phyloP scores from a whole-genome alignment of 2,888 invertebrate species.

The Tenthredo scrophulariae region DNA sequence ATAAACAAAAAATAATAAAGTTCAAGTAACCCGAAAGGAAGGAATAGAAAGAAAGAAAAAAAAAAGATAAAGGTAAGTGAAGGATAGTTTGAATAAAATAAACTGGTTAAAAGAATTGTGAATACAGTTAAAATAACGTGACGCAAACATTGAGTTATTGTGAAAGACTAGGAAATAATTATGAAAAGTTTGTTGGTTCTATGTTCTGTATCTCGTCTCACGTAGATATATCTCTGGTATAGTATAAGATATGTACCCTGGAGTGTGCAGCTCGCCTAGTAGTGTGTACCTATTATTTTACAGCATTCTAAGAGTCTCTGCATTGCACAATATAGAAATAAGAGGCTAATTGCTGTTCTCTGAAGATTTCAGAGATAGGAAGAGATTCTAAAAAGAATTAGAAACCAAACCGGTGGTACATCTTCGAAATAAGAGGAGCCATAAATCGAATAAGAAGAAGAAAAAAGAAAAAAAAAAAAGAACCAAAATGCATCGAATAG shows the following conservation, averaged over 20 bases:
- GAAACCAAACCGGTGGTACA: background rate
- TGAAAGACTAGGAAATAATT: constrained; percentile 71
- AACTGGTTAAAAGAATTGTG: background rate
- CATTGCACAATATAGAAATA: constrained; percentile 13
- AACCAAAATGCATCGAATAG: background rate
- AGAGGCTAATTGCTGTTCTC: constrained; percentile 53
- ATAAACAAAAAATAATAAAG: background rate
- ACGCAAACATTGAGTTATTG: constrained; percentile 59
- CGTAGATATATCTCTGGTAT: background rate
- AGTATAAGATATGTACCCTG: too few relatives aligned
- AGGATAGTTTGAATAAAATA: background rate
- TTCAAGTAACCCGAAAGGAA: too few relatives aligned
- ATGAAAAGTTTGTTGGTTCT: constrained; percentile 63
- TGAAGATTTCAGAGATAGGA: background rate
- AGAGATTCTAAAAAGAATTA: background rate
- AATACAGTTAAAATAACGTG: constrained; percentile 22
- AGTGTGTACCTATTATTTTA: constrained; percentile 19
- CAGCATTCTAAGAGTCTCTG: background rate
- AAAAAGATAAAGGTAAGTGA: background rate
- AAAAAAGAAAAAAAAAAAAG: background rate
- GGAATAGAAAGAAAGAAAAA: background rate
- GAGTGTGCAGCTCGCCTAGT: background rate
- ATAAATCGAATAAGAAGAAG: background rate
- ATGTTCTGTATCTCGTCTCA: constrained; percentile 31
- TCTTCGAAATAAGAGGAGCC: background rate